Evolutionary conservation across 2,797 vertebrate species (phyloP), one percentile per base, ranked within the genome.

Genomic region (Tapirus indicus): DNA sequence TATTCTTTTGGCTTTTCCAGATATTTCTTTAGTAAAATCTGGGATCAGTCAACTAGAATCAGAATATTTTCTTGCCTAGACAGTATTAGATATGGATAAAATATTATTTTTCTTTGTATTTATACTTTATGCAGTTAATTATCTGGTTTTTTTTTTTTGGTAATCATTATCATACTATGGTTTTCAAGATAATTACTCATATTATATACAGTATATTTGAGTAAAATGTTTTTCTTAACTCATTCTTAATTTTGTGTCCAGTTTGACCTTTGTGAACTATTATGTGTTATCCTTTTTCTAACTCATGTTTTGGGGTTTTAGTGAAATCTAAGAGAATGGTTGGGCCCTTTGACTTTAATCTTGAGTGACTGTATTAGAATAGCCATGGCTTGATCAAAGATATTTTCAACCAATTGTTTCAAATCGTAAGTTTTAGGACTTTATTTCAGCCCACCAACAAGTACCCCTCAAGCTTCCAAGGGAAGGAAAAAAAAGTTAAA

Each of bases 11-110:
- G 71, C n/a, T 25, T 75, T 84, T 23, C 4, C 71, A 49, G 29
- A 47, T 32, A 68, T 54, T 78, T 93, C 44, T 90, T 82, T 86
- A 89, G 14, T 78, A 96, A 96, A 92, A 94, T 78, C 8, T 92
- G 23, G 20, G 10, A 5, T 84, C 71, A 71, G 32, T 69, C 60
- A 78, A 80, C 13, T 72, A 90, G 25, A 93, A 88, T 93, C 77
- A 91, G 12, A 85, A 72, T 95, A 62, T 78, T 66, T 52, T 86
- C 20, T 96, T 18, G 68, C n/a, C 29, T 64, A 90, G n/a, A 72
- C 17, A 32, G 56, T 38, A 79, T 27, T 78, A 72, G 38, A 85
- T 62, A 77, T 29, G 29, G 41, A 49, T 62, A 77, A 86, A 90
- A 88, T 79, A 60, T 18, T 54, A 44, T 87, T 96, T 88, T 96